phyloP scores from a whole-genome alignment of 2,113 vertebrate species.

The Stomatorhinus ivindoensis region DNA sequence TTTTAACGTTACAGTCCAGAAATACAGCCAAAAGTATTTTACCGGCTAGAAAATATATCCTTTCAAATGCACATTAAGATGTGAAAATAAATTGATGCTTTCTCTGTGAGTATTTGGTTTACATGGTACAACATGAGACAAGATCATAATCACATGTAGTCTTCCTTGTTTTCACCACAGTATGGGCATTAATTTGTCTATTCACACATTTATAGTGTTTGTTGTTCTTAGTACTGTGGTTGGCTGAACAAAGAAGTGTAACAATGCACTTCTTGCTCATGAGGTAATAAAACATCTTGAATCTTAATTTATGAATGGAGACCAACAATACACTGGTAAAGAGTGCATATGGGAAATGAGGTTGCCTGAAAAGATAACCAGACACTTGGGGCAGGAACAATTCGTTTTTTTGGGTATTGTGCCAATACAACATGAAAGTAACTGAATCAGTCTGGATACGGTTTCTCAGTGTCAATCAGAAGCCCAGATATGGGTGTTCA shows the following conservation, averaged over 20 bases:
- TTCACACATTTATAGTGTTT: neutral
- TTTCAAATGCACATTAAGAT: neutral
- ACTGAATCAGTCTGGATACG: neutral
- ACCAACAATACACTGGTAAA: neutral
- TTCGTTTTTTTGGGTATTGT: neutral
- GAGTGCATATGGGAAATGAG: neutral
- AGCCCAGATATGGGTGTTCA: neutral
- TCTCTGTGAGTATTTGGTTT: neutral
- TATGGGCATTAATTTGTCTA: neutral
- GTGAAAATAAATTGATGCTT: neutral
- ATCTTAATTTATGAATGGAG: neutral
- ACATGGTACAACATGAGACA: neutral
- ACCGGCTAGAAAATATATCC: neutral
- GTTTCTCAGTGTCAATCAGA: neutral
- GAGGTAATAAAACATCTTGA: neutral
- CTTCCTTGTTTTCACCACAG: neutral
- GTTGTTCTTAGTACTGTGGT: neutral
- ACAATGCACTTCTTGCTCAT: neutral
- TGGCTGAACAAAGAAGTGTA: neutral
- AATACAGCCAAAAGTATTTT: neutral
- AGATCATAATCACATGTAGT: neutral
- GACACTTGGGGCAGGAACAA: neutral
- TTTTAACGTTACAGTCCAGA: neutral
- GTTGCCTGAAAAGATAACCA: neutral
- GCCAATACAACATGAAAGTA: neutral